Evolutionary conservation across 2,797 vertebrate genomes (phyloP), one percentile per base, ranked within the genome.

Genomic region (Haliaeetus albicilla): DNA sequence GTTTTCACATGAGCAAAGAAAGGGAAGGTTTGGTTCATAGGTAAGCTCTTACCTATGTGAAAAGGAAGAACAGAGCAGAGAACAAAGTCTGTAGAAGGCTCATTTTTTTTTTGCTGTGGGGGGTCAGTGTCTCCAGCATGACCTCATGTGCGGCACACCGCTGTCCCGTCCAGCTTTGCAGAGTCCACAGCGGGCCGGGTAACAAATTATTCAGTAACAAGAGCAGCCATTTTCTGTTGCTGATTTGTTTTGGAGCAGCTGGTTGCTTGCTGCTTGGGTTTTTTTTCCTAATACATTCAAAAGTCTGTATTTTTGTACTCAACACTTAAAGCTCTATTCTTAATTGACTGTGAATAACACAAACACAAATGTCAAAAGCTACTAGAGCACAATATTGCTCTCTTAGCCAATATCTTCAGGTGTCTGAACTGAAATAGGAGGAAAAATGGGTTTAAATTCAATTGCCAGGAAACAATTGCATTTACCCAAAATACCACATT

Each of bases 1-100:
- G 80, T 95, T 96, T 91, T 93, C 93, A 69, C 84, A 31, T 76
- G 80, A 91, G 92, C 77, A 93, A 92, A 74, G 91, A 78, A 91
- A 77, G 74, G 49, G 81, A 75, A 33, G 17, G 81, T 67, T 93
- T 97, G 67, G 88, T 96, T 97, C 75, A 41, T 68, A 87, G 87
- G 64, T 83, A 75, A 94, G 88, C 84, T 63, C 87, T 88, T 78
- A 89, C 70, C 61, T 57, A 23, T 90, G 92, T 75, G 86, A 90
- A 92, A 95, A 93, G 84, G 74, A 94, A 75, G 70, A 90, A 70
- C 67, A 46, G 69, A 68, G 19, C 44, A 63, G 81, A 53, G 81
- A 92, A 70, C 83, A 93, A 94, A 74, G 83, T 78, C 83, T 79
- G 51, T 49, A 87, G 67, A 85, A 92, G 70, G 25, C 24, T 54